phyloP scores from a whole-genome alignment of 2,888 invertebrate genomes.

The Oeneis ivallda region DNA sequence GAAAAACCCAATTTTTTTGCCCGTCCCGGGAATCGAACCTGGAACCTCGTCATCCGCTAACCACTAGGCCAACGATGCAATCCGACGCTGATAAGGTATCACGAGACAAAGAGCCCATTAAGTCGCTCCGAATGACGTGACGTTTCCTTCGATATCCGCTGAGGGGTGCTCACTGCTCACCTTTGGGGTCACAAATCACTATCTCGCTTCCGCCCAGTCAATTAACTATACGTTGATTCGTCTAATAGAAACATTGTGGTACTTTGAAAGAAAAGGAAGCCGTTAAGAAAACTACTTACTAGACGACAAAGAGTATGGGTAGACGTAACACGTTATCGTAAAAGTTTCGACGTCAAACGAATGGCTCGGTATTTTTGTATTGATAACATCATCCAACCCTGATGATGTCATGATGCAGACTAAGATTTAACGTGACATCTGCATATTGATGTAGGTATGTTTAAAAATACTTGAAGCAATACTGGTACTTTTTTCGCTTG shows the following conservation, averaged over 20 bases:
- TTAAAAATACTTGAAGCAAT: too few species aligned
- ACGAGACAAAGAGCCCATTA: slow-evolving; percentile 80
- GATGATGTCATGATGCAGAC: slow-evolving; percentile 1
- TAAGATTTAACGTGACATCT: background rate
- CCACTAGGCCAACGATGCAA: too few species aligned
- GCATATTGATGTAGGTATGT: background rate
- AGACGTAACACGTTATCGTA: background rate
- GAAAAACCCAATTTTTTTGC: too few species aligned
- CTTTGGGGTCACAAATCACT: slow-evolving; percentile 76
- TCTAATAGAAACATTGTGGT: slow-evolving; percentile 14
- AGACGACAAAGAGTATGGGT: background rate
- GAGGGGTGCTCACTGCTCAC: slow-evolving; percentile 65
- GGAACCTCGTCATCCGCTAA: too few species aligned
- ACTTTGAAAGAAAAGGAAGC: background rate
- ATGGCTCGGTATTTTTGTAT: slow-evolving; percentile 3
- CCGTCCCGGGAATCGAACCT: too few species aligned
- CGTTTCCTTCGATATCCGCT: slow-evolving; percentile 78
- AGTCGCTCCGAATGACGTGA: slow-evolving; percentile 71
- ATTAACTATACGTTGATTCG: slow-evolving; percentile 32
- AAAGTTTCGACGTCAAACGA: slow-evolving; percentile 4
- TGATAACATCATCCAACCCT: background rate
- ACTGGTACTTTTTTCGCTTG: too few species aligned
- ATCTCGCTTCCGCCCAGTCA: slow-evolving; percentile 67
- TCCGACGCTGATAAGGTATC: slow-evolving; percentile 66
- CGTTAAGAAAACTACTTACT: background rate